phyloP scores from a whole-genome alignment of 2,888 invertebrate genomes.

The Ectobius pallidus region DNA sequence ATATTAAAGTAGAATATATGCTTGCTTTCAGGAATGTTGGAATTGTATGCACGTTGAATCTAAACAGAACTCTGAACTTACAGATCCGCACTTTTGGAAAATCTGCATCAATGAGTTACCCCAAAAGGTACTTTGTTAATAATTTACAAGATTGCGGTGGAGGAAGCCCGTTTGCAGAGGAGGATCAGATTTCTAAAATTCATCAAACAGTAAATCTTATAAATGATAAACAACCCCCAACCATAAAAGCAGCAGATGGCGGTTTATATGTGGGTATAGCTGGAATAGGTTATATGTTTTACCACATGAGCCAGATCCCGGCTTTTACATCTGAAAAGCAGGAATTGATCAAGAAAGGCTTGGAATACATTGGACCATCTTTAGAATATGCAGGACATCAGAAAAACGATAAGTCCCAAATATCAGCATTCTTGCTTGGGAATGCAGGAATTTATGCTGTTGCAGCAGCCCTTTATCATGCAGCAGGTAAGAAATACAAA shows the following conservation, averaged over 20 bases:
- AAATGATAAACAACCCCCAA: constrained; percentile 50
- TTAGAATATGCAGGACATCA: constrained; percentile 60
- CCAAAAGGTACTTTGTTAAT: constrained; percentile 38
- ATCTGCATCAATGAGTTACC: constrained; percentile 16
- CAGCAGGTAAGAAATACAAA: constrained; percentile 59
- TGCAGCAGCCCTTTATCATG: constrained; percentile 66
- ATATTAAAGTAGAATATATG: no score
- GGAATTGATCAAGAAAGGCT: constrained; percentile 63
- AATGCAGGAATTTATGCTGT: constrained; percentile 78
- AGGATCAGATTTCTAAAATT: constrained; percentile 29
- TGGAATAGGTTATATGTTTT: constrained; percentile 79
- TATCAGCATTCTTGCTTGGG: constrained; percentile 77
- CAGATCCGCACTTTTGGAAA: no score
- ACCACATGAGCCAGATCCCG: constrained; percentile 67
- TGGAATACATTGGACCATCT: constrained; percentile 68
- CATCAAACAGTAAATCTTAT: constrained; percentile 21
- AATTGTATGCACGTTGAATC: neutral
- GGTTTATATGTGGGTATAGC: constrained; percentile 73
- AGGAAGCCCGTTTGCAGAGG: neutral
- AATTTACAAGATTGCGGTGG: constrained; percentile 24
- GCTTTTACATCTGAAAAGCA: constrained; percentile 56
- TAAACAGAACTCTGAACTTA: neutral
- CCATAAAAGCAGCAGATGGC: constrained; percentile 57
- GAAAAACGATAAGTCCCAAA: constrained; percentile 59
- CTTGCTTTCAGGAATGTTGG: neutral